Evolutionary conservation across 1,140 invertebrate genomes (phyloP).

Genomic region (Lepidostoma basale): DNA sequence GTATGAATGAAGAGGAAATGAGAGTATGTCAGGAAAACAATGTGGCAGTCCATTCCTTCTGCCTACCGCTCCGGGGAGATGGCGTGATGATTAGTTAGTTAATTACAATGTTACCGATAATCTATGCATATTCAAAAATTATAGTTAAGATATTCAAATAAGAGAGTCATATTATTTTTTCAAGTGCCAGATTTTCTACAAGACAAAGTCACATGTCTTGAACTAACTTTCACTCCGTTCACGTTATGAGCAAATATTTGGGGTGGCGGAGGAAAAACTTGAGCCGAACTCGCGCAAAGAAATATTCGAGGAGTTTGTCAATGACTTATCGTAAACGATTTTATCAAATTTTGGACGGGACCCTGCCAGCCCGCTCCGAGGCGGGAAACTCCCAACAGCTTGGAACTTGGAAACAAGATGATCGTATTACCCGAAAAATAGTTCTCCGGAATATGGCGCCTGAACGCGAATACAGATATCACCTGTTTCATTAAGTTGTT

Average conservation of each 20-base stretch:
- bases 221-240: neutral
- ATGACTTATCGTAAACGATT: conserved; percentile 31
- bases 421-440: conserved; percentile 14
- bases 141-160: too few species aligned
- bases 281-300: conserved; percentile 13
- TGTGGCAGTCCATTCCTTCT: too few species aligned
- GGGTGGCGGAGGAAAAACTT: conserved; percentile 16
- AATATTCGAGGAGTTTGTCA: conserved; percentile 31
- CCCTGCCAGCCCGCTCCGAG: neutral
- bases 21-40: too few species aligned
- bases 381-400: neutral
- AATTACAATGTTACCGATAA: too few species aligned
- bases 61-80: too few species aligned
- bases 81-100: too few species aligned
- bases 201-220: neutral
- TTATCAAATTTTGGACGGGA: conserved; percentile 27
- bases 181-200: neutral
- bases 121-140: too few species aligned
- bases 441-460: neutral
- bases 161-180: neutral
- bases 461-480: neutral
- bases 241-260: neutral
- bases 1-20: too few species aligned
- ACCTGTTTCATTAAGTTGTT: neutral
- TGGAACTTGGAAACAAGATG: neutral